phyloP scores from a whole-genome alignment of 2,797 vertebrate species.

The Allobates femoralis region DNA sequence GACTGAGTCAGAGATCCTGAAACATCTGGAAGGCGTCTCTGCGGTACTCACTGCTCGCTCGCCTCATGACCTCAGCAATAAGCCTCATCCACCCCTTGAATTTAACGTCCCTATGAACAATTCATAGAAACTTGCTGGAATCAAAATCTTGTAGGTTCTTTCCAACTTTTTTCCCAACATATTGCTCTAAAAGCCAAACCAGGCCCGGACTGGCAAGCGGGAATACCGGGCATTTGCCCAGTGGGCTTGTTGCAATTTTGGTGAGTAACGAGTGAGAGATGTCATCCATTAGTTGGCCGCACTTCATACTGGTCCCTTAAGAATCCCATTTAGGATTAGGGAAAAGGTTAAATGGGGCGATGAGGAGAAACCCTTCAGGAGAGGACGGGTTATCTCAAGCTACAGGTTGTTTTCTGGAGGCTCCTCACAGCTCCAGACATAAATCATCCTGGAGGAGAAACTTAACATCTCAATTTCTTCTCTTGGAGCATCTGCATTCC shows the following conservation, averaged over 20 bases:
- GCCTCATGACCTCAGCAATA: neutral
- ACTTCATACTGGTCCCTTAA: slow-evolving; percentile 1
- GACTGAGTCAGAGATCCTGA: neutral
- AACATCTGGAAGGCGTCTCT: neutral
- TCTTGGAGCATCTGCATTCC: slow-evolving; percentile 56
- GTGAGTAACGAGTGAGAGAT: neutral
- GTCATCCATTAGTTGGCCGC: neutral
- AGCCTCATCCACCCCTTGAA: neutral
- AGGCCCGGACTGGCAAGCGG: too few relatives aligned
- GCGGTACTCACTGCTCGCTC: neutral
- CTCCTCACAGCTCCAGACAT: slow-evolving; percentile 38
- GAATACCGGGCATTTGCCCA: too few relatives aligned
- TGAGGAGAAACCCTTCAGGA: slow-evolving; percentile 15
- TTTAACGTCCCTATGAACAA: neutral
- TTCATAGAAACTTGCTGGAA: neutral
- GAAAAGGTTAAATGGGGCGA: slow-evolving; percentile 1
- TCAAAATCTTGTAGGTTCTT: neutral
- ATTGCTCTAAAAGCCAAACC: neutral
- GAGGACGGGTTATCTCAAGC: slow-evolving; percentile 15
- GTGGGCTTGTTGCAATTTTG: too few relatives aligned
- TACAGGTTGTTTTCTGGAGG: slow-evolving; percentile 44
- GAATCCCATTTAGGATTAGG: neutral
- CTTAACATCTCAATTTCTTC: slow-evolving; percentile 62
- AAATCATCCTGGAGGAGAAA: slow-evolving; percentile 50
- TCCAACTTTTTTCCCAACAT: neutral